Evolutionary conservation across 2,113 vertebrate genomes (phyloP), one percentile per base, ranked within the genome.

Genomic region (Saccopteryx bilineata): DNA sequence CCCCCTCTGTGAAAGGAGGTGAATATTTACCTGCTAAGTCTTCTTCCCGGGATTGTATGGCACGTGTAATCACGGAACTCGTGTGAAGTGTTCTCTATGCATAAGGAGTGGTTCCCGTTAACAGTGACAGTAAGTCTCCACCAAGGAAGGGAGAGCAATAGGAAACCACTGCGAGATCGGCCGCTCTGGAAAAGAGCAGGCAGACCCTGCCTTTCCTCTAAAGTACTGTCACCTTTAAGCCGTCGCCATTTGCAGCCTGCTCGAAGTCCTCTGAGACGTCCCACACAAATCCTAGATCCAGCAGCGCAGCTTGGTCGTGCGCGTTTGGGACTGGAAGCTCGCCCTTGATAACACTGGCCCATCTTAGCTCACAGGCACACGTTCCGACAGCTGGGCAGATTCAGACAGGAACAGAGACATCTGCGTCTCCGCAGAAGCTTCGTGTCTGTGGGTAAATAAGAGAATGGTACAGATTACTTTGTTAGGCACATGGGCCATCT

Each of bases 391-490:
- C 46, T 68, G 58, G 48, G 26, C 23, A 9, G 74, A 82, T 78
- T 91, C 93, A 95, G 46, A 93, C 83, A 95, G 46, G 46, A 81
- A 69, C 17, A 83, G 78, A 83, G 93, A 94, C 71, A 71, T 58
- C 50, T 26, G 48, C 78, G 10, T 91, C 71, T 86, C 87, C 72
- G 74, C 54, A 85, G 24, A 84, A 94, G 72, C 11, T 90, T 84
- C 50, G 50, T 85, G 23, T 79, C 79, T 94, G 10, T 19, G 82
- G 63, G 90, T 79, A 97, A 90, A 86, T 61, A 92, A 90, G 60
- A 63, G 21, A 66, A 61, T 50, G 14, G 26, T 83, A 60, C 56
- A 68, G 17, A 90, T 90, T 84, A 88, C 78, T 76, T 82, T 85
- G 46, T 69, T 66, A 94, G 91, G 68, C 78, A 71, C 87, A 90